These are phyloP conservation scores for Ptiloglossa arizonensis DNA, from an alignment of 1,140 invertebrate species.

Conservation along the genomic window DNA sequence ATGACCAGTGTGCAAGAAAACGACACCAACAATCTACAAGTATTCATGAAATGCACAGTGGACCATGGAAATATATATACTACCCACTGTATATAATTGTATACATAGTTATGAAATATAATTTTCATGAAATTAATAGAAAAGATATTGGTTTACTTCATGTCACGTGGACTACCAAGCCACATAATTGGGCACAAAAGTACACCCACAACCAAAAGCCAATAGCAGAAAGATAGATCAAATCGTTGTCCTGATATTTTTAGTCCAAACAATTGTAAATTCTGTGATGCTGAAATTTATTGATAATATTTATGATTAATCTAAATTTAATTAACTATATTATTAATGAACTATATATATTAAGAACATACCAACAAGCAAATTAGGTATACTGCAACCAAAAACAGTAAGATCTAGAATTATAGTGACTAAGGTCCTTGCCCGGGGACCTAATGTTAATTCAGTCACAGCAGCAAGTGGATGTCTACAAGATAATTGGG, in stretches of 20 bases:
- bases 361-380: conserved; percentile 85
- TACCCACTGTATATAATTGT: not conserved
- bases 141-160: conserved; percentile 84
- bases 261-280: conserved; percentile 87
- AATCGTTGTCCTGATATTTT: conserved; percentile 85
- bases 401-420: conserved; percentile 89
- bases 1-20: conserved; percentile 67
- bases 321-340: not conserved
- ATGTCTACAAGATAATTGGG: conserved; percentile 77
- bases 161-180: conserved; percentile 92
- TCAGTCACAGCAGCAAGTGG: conserved; percentile 90
- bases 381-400: conserved; percentile 88
- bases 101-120: too few species aligned
- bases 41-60: not conserved
- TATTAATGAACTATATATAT: not conserved
- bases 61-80: not conserved
- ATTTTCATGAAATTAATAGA: not conserved
- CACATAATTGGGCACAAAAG: conserved; percentile 89
- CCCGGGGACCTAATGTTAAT: conserved; percentile 84
- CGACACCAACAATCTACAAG: conserved; percentile 70
- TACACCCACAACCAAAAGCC: conserved; percentile 87
- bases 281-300: conserved; percentile 86
- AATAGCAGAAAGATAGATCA: conserved; percentile 88
- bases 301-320: not conserved
- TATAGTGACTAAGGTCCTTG: conserved; percentile 84